Evolutionary conservation across 2,113 vertebrate genomes (phyloP).

Genomic region (Alexandromys fortis): DNA sequence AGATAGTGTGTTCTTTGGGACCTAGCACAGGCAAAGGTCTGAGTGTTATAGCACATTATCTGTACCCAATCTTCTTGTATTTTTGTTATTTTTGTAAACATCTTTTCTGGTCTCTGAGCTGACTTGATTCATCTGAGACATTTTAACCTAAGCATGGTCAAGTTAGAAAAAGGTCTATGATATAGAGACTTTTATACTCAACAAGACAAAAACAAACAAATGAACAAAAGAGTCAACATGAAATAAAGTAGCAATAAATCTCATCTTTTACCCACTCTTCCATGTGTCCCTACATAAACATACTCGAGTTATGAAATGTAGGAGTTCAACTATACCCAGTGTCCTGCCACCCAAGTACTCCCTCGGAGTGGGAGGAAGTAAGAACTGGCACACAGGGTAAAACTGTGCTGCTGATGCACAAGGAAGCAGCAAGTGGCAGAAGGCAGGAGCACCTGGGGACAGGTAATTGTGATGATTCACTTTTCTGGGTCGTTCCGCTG

Average conservation of each 20-base stretch:
- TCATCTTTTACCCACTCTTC: background rate
- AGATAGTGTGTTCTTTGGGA: background rate
- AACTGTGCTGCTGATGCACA: background rate
- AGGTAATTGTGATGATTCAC: rapidly evolving
- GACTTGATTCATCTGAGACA: background rate
- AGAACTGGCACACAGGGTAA: too few species aligned
- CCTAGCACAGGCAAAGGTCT: background rate
- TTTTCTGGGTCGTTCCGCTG: background rate
- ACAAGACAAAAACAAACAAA: background rate
- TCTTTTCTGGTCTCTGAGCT: background rate
- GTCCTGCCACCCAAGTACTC: background rate
- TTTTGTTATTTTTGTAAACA: background rate
- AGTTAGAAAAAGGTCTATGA: background rate
- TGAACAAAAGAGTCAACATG: too few species aligned
- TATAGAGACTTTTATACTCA: background rate
- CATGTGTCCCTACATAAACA: rapidly evolving
- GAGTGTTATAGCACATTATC: background rate
- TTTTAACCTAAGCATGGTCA: background rate
- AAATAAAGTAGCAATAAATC: background rate
- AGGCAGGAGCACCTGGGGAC: background rate
- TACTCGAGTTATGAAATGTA: background rate
- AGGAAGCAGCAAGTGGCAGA: background rate
- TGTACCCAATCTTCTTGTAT: background rate
- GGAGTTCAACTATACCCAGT: background rate
- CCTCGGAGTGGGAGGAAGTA: background rate